These are phyloP conservation scores for Palloptera scutellata DNA, from an alignment of 2,888 invertebrate genomes.

Conservation along the genomic window DNA sequence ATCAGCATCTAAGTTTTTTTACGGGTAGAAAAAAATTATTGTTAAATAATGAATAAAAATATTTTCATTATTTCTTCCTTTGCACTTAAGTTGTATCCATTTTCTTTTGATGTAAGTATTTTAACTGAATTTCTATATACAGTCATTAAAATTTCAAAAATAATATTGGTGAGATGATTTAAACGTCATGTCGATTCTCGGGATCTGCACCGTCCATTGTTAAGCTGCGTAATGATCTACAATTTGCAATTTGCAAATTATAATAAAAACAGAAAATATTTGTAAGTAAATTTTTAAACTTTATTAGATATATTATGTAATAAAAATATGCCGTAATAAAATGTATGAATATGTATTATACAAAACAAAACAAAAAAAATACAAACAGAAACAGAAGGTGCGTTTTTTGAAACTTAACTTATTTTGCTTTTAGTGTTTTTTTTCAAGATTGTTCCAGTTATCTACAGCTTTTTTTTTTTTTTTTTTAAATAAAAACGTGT, in stretches of 20 bases:
- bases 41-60: too few relatives aligned
- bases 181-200: slow-evolving; percentile 51
- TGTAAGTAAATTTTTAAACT: not conserved
- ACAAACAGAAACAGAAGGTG: not conserved
- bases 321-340: not conserved
- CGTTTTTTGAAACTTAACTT: not conserved
- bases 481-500: not conserved
- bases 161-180: slow-evolving; percentile 19
- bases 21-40: too few relatives aligned
- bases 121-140: too few relatives aligned
- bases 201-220: slow-evolving; percentile 55
- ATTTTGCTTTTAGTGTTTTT: too few relatives aligned
- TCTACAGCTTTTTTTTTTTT: not conserved
- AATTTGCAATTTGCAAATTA: slow-evolving; percentile 24
- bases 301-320: not conserved
- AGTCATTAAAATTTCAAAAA: too few relatives aligned
- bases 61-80: too few relatives aligned
- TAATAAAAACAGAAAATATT: not conserved
- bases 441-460: not conserved
- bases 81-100: too few relatives aligned
- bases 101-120: too few relatives aligned
- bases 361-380: not conserved
- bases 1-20: too few relatives aligned
- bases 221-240: slow-evolving; percentile 63
- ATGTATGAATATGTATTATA: not conserved